A percentile compares a stretch with the other conserved stretches of the same genome.
phyloP scores from a whole-genome alignment of 2,797 vertebrate species.

The Mormyrops attenuatus region DNA sequence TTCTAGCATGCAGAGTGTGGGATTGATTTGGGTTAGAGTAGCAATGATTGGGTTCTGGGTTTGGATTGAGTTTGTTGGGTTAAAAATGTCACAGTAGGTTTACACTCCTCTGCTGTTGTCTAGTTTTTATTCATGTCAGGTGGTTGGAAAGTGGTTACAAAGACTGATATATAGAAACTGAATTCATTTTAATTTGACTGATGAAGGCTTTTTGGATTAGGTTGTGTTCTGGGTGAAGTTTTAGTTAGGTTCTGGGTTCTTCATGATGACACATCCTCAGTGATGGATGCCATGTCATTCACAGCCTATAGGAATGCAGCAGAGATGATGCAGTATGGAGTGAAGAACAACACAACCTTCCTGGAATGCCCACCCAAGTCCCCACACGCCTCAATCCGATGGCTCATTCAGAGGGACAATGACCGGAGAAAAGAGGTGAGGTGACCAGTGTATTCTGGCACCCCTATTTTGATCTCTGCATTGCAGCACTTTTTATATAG shows the following conservation, averaged over 20 bases:
- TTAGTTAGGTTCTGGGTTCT: neutral
- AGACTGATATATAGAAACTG: neutral
- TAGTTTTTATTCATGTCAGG: neutral
- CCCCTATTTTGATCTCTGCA: neutral
- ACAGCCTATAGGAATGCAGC: conserved; percentile 90
- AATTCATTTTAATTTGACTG: neutral
- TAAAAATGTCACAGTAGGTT: neutral
- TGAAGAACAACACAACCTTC: conserved; percentile 96
- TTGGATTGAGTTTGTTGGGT: neutral
- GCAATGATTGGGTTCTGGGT: neutral
- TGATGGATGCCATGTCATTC: neutral
- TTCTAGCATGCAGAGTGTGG: neutral
- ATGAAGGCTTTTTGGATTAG: neutral
- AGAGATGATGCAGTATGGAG: conserved; percentile 88
- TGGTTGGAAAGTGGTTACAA: neutral
- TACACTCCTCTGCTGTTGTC: neutral
- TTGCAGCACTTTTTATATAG: neutral
- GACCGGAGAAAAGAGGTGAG: conserved; percentile 96
- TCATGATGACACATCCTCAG: neutral
- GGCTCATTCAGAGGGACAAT: conserved; percentile 91
- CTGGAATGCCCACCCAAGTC: conserved; percentile 90
- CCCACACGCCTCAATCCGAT: conserved; percentile 88
- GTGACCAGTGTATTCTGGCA: neutral
- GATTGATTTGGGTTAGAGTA: neutral
- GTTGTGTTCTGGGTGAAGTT: neutral